These are phyloP conservation scores for Zeus faber DNA, from an alignment of 2,113 vertebrate species.

Conservation along the genomic window DNA sequence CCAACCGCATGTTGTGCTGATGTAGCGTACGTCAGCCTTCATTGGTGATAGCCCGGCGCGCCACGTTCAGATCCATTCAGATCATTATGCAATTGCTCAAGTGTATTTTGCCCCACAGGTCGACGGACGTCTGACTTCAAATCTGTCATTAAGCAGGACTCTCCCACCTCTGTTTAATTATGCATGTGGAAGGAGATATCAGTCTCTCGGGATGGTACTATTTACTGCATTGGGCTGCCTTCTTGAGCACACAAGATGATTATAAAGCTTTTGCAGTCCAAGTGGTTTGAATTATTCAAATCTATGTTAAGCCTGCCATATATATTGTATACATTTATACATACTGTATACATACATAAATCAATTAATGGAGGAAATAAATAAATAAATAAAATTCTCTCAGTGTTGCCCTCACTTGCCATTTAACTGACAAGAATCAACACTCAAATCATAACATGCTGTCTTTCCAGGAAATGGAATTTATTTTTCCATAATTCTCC, in stretches of 20 bases:
- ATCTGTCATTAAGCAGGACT: slow-evolving; percentile 63
- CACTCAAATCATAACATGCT: slow-evolving; percentile 33
- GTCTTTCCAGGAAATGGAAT: slow-evolving; percentile 44
- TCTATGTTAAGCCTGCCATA: slow-evolving; percentile 79
- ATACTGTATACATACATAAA: too few relatives aligned
- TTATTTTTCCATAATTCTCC: slow-evolving; percentile 39
- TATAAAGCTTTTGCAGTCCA: slow-evolving; percentile 78
- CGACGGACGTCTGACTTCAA: too few relatives aligned
- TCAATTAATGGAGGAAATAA: slow-evolving; percentile 76
- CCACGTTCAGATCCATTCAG: slow-evolving; percentile 17
- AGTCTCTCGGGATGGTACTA: slow-evolving; percentile 46
- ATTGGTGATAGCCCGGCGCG: neutral
- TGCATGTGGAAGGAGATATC: slow-evolving; percentile 71
- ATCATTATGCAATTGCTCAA: slow-evolving; percentile 32
- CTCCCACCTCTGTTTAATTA: slow-evolving; percentile 75
- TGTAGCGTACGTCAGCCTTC: neutral
- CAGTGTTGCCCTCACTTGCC: slow-evolving; percentile 40
- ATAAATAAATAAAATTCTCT: slow-evolving; percentile 66
- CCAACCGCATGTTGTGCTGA: slow-evolving; percentile 24
- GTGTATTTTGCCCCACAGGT: slow-evolving; percentile 23
- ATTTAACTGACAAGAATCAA: slow-evolving; percentile 43
- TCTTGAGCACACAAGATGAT: slow-evolving; percentile 75
- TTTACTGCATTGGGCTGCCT: slow-evolving; percentile 70
- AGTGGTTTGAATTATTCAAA: slow-evolving; percentile 87
- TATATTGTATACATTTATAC: too few relatives aligned